Evolutionary conservation across 2,888 invertebrate species (phyloP).

Genomic region (Drosophila suboccidentalis): DNA sequence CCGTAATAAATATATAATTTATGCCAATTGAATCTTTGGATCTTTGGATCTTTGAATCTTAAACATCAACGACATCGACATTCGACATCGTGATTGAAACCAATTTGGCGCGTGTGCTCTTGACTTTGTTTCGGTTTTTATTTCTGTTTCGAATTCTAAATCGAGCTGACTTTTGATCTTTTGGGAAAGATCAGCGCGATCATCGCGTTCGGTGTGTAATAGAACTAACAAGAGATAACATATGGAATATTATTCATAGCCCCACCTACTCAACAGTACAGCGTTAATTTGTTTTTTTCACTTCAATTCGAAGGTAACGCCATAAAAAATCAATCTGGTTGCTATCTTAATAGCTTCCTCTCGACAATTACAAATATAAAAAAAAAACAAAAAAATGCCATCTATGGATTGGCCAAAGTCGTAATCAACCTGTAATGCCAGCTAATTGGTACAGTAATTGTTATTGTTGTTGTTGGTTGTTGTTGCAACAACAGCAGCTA

Average conservation of each 20-base stretch:
- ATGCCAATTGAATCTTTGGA: constrained; percentile 54
- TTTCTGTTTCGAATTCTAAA: constrained; percentile 7
- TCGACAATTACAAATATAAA: constrained; percentile 40
- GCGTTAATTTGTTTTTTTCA: constrained; percentile 56
- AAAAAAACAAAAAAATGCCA: constrained; percentile 50
- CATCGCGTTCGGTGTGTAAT: constrained; percentile 31
- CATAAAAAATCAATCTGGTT: constrained; percentile 31
- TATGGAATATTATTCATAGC: constrained; percentile 54
- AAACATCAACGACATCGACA: constrained; percentile 22
- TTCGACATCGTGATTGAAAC: constrained; percentile 53
- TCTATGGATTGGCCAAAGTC: constrained; percentile 46
- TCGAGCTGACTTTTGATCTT: constrained; percentile 73
- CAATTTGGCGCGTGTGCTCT: constrained; percentile 73
- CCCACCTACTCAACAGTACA: constrained; percentile 48
- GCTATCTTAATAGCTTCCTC: constrained; percentile 69
- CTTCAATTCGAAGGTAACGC: constrained; percentile 70
- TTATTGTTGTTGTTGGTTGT: constrained; percentile 66
- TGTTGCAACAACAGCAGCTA: constrained; percentile 45
- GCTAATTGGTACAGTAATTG: constrained; percentile 74
- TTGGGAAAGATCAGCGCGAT: constrained; percentile 54
- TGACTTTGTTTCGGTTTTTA: constrained; percentile 70
- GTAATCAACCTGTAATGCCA: constrained; percentile 82
- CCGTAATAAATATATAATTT: constrained; percentile 67
- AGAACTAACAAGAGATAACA: constrained; percentile 47
- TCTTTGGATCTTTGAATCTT: constrained; percentile 25